phyloP scores from a whole-genome alignment of 2,113 vertebrate genomes.

The Petromus typicus region DNA sequence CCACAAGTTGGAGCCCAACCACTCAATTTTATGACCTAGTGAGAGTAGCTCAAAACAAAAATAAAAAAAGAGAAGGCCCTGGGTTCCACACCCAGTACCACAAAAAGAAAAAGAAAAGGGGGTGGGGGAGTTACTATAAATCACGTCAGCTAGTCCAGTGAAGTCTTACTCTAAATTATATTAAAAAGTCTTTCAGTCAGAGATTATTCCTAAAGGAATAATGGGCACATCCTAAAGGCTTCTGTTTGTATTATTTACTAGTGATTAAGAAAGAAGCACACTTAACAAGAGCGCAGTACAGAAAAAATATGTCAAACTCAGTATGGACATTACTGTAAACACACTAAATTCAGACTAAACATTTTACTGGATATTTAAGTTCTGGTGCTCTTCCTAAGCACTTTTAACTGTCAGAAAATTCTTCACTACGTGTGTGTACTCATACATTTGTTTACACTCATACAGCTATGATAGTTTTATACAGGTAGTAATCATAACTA shows the following conservation, averaged over 20 bases:
- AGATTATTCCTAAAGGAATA: background rate
- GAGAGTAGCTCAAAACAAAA: background rate
- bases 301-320: background rate
- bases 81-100: background rate
- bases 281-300: background rate
- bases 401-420: background rate
- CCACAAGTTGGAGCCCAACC: background rate
- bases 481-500: background rate
- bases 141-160: background rate
- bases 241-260: background rate
- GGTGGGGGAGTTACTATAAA: background rate
- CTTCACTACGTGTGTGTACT: background rate
- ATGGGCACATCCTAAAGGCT: background rate
- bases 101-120: background rate
- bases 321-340: background rate
- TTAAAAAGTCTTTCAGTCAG: background rate
- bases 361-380: background rate
- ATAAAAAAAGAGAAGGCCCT: background rate
- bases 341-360: slow-evolving; percentile 10
- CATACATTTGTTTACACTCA: background rate
- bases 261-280: fast-evolving
- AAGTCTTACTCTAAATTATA: background rate
- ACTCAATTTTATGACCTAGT: background rate
- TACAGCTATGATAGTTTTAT: background rate
- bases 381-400: background rate